Evolutionary conservation across 2,113 vertebrate genomes (phyloP), one percentile per base, ranked within the genome.

Genomic region (Campylomormyrus numenius): DNA sequence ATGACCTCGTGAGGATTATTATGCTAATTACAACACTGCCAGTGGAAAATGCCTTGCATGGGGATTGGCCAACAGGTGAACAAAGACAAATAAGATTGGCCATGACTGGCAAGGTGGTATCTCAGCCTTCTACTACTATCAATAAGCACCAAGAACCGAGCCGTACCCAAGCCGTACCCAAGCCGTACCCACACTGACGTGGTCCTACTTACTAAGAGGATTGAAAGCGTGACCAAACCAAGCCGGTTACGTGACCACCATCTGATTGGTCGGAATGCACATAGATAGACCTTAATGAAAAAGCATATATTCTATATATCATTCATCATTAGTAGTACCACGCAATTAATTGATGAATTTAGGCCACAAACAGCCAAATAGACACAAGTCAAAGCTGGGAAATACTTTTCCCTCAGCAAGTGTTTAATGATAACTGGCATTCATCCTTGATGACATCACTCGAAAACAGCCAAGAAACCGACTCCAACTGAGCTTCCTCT

Each of bases 21-120:
- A 89, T 91, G 88, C 89, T 91, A 91, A 92, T 93, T 93, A 91
- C 91, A 91, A 91, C n/a, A 48, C 24, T 21, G 90, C 88, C 91
- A 80, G 15, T 88, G 89, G 91, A 74, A 31, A 50, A 70, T 45
- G 27, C 52, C 48, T 70, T 85, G 50, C 85, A 74, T 89, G 74
- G 88, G 66, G 4, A 5, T 74, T 35, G 66, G 6, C 24, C 56
- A 62, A 21, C 56, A n/a, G 17, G 56, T 13, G 70, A 77, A 39
- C 31, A 39, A 31, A 77, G 31, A 77, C 89, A 80, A 89, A 48
- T 88, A 89, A 85, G 10, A 42, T 83, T 49, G 46, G 24, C 35
- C 27, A 83, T 52, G 74, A 86, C 89, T 86, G 58, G 58, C 77
- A 49, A 39, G 31, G 48, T 5, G 48, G 66, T 9, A 77, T 80